phyloP scores from a whole-genome alignment of 1,140 invertebrate genomes.

The Planococcus citri region DNA sequence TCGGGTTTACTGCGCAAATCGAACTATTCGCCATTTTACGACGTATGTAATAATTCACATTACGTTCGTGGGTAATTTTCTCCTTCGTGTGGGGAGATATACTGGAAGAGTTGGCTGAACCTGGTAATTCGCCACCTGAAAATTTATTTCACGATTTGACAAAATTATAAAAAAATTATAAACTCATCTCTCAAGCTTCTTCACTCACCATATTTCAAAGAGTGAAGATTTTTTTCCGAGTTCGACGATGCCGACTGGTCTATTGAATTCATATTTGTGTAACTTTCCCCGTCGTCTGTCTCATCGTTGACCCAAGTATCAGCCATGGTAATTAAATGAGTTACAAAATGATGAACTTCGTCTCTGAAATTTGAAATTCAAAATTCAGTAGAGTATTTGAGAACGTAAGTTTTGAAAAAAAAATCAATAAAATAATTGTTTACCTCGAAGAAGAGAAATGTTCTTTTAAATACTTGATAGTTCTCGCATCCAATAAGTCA shows the following conservation, averaged over 20 bases:
- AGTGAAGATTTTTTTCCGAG: background rate
- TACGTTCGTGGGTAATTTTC: background rate
- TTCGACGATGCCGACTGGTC: background rate
- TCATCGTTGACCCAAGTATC: conserved; percentile 13
- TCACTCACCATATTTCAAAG: background rate
- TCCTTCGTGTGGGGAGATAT: background rate
- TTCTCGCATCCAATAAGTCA: background rate
- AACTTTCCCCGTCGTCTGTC: background rate
- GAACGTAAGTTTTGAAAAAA: no score
- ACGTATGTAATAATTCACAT: background rate
- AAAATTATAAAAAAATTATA: no score
- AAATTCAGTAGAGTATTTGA: background rate
- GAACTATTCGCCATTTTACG: background rate
- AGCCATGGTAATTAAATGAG: background rate
- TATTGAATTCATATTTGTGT: background rate
- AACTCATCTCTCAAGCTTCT: no score
- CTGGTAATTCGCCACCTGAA: background rate
- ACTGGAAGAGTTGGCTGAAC: background rate
- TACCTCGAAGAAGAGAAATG: conserved; percentile 1
- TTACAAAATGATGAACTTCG: conserved; percentile 11
- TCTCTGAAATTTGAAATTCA: conserved; percentile 2
- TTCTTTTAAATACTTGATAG: conserved; percentile 8
- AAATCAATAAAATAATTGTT: background rate
- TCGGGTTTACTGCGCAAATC: background rate
- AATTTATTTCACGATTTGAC: background rate